Evolutionary conservation across 2,888 invertebrate genomes (phyloP).

Genomic region (Xestia xanthographa): DNA sequence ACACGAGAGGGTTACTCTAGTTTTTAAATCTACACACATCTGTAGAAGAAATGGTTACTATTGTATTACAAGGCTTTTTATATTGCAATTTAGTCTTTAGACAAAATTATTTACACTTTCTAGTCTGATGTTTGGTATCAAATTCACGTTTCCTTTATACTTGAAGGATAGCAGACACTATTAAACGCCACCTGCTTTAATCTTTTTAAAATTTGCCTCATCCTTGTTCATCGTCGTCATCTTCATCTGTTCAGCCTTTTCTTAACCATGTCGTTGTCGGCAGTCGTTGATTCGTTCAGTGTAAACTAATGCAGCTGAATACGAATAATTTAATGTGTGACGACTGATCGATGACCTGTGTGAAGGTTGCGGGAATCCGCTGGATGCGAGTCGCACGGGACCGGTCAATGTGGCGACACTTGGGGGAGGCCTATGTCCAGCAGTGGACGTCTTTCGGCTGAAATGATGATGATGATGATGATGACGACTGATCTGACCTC

Average conservation of each 20-base stretch:
- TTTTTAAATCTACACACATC: conserved; percentile 49
- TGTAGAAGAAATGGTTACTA: not conserved
- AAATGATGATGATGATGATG: no score
- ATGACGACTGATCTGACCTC: no score
- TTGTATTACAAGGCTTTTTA: not conserved
- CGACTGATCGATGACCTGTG: no score
- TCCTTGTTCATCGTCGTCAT: not conserved
- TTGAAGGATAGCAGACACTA: not conserved
- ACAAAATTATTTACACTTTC: not conserved
- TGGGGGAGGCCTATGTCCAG: no score
- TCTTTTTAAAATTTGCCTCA: not conserved
- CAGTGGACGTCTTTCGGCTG: no score
- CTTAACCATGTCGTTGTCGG: not conserved
- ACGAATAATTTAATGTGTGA: not conserved
- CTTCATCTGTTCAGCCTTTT: not conserved
- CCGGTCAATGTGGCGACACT: no score
- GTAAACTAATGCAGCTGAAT: not conserved
- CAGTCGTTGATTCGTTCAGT: not conserved
- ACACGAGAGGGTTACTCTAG: conserved; percentile 24
- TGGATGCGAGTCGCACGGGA: no score
- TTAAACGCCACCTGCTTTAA: not conserved
- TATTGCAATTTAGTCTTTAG: not conserved
- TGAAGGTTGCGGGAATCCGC: no score
- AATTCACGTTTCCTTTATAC: not conserved
- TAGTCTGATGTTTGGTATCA: not conserved